Evolutionary conservation across 53 echinoderm and acorn worm genomes (phyloP).

Genomic region (Holothuria scabra): DNA sequence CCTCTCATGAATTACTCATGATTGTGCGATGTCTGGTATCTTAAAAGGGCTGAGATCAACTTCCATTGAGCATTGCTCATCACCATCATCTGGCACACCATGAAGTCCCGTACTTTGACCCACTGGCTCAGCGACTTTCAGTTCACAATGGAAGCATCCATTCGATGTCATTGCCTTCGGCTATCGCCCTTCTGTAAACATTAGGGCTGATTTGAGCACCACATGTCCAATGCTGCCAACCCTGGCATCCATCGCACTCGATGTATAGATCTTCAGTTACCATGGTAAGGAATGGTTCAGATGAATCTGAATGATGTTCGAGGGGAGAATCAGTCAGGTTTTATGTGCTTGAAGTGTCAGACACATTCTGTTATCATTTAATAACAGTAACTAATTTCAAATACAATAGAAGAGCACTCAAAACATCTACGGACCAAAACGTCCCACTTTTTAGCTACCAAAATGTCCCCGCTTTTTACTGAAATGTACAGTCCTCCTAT

Average conservation of each 20-base stretch:
- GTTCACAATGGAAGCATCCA: slow-evolving; percentile 29
- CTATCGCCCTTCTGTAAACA: slow-evolving; percentile 14
- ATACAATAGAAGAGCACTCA: too few relatives aligned
- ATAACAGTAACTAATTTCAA: too few relatives aligned
- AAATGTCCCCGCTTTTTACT: too few relatives aligned
- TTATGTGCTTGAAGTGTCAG: too few relatives aligned
- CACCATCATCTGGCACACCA: neutral
- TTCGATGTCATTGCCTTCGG: neutral
- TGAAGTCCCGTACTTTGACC: neutral
- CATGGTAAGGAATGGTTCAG: too few relatives aligned
- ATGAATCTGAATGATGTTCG: too few relatives aligned
- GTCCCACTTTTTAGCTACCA: too few relatives aligned
- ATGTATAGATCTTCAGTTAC: too few relatives aligned
- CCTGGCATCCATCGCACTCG: slow-evolving; percentile 37
- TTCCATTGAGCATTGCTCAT: neutral
- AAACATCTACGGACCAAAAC: too few relatives aligned
- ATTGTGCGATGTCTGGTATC: neutral
- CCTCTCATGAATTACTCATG: slow-evolving; percentile 22
- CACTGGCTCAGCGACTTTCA: neutral
- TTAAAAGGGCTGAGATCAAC: neutral
- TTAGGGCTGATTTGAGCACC: slow-evolving; percentile 12
- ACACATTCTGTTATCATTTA: too few relatives aligned
- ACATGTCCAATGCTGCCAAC: slow-evolving; percentile 51
- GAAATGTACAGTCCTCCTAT: too few relatives aligned
- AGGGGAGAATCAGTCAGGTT: too few relatives aligned